These are phyloP conservation scores for Calidris pugnax DNA, from an alignment of 2,113 vertebrate species.

Conservation along the genomic window DNA sequence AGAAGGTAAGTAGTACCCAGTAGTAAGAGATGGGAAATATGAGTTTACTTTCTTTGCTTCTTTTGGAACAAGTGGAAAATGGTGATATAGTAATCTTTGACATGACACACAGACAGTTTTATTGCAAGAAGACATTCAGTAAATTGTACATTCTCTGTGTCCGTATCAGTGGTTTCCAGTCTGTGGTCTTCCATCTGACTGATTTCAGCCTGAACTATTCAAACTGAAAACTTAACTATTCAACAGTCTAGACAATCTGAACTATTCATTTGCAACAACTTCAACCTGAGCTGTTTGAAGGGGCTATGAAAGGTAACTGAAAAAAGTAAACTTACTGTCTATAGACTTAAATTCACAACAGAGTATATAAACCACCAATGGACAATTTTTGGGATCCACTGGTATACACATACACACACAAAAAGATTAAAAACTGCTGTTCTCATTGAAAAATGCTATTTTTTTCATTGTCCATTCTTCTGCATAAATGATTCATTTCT, in stretches of 20 bases:
- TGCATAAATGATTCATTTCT: background rate
- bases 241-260: background rate
- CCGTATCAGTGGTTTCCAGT: background rate
- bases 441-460: background rate
- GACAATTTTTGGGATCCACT: background rate
- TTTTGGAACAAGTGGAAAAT: background rate
- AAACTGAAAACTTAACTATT: background rate
- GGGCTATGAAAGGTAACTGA: background rate
- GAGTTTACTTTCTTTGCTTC: background rate
- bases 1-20: background rate
- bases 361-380: background rate
- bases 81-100: background rate
- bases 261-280: background rate
- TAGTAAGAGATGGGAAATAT: background rate
- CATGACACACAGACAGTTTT: background rate
- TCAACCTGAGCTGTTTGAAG: background rate
- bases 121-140: background rate
- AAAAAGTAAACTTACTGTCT: background rate
- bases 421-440: background rate
- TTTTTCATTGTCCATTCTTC: background rate
- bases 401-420: background rate
- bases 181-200: background rate
- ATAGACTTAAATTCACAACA: background rate
- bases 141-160: background rate
- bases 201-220: background rate